Evolutionary conservation across 1,140 invertebrate species (phyloP), one percentile per base, ranked within the genome.

Genomic region (Heliconius hermathena): DNA sequence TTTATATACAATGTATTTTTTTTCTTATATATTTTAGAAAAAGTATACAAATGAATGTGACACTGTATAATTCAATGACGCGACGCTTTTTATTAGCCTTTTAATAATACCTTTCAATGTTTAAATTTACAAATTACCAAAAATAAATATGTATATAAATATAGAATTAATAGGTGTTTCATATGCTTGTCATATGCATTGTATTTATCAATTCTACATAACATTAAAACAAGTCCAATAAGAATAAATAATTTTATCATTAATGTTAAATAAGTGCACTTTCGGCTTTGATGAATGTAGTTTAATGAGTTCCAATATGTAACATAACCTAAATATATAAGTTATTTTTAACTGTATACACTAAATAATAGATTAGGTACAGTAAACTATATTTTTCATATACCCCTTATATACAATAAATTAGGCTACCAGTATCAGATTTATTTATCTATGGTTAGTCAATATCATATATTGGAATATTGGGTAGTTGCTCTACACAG

Each of bases 61-160:
- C 79, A 81, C 76, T 76, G 72, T 80, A 33, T 26, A 77, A 74
- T 77, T 81, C 79, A 81, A 81, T 81, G 79, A 81, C 79, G 60
- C 75, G 79, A 81, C 79, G 75, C 52, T 81, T 81, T 66, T 81
- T 81, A 71, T 71, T 74, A 80, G 60, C 36, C 54, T 54, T 77
- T 46, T 73, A 66, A 74, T 73, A 72, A 73, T 76, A 76, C 66
- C 26, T 76, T 46, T 22, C 16, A 76, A 49, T 46, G 6, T 76
- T 46, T 33, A 66, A 70, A 76, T 66, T 41, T 46, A 26, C 54
- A 66, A 66, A 26, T 26, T 9, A 66, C 20, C 20, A 66, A 66
- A 66, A 4, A 66, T 26, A 8, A 26, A 26, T n/a, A 26, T 8
- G 1, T 66, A 9, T 66, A n/a, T 26, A 26, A 4, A 26, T 26